Conservation (phyloP, 1,140 invertebrate species). For the Aradophagus sp. region DNA sequence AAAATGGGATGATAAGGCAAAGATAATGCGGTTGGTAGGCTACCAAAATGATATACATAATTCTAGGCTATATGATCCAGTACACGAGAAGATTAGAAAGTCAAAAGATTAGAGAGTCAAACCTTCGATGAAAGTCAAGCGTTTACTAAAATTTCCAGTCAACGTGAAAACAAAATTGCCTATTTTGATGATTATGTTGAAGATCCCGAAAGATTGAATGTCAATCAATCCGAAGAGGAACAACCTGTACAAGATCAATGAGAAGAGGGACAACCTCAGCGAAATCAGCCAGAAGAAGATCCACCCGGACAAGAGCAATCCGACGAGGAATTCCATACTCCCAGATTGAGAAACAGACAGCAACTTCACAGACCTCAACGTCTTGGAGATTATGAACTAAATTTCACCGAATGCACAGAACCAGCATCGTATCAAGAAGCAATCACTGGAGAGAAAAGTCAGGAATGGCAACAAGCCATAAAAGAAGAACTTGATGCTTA, state of each 20-base stretch:
- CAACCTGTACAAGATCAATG: too few species aligned
- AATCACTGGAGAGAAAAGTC: neutral
- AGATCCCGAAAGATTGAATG: too few species aligned
- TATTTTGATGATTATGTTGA: too few species aligned
- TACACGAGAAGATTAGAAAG: neutral
- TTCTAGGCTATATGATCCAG: conserved; percentile 8
- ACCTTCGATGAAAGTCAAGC: neutral
- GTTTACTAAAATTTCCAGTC: neutral
- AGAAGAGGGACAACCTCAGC: too few species aligned
- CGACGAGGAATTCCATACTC: too few species aligned
- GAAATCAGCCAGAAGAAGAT: neutral
- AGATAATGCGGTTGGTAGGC: conserved; percentile 5
- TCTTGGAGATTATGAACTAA: neutral
- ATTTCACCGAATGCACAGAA: neutral
- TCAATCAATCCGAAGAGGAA: too few species aligned
- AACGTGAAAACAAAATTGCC: too few species aligned
- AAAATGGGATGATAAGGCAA: conserved; percentile 3
- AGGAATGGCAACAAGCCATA: conserved; percentile 1
- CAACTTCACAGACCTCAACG: neutral
- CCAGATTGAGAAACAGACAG: neutral
- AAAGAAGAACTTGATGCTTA: neutral
- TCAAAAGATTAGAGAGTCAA: neutral
- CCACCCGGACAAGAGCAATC: neutral
- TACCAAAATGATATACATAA: conserved; percentile 2
- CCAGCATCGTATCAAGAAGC: neutral